A percentile compares a stretch with the other conserved stretches of the same genome.
Evolutionary conservation across 2,113 vertebrate species (phyloP).

Genomic region (Colistium nudipinnis): DNA sequence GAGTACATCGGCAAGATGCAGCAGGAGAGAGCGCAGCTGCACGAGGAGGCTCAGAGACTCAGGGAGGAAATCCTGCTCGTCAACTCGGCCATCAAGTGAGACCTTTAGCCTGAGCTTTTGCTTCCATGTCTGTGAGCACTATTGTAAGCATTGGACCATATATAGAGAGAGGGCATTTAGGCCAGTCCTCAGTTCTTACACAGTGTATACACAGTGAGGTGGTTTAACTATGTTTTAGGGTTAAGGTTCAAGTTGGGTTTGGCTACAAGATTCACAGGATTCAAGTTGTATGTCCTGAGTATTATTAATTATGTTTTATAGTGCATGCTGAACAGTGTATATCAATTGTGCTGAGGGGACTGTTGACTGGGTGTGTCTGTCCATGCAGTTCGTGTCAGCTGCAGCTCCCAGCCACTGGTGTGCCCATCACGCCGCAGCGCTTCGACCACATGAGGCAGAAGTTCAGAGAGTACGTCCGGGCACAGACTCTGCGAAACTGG

Average conservation of each 20-base stretch:
- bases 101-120: not conserved
- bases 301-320: no score
- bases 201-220: no score
- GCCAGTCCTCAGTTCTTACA: no score
- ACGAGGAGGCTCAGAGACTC: slow-evolving; percentile 92
- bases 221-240: no score
- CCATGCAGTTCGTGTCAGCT: slow-evolving; percentile 89
- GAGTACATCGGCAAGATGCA: slow-evolving; percentile 96
- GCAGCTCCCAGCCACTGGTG: slow-evolving; percentile 93
- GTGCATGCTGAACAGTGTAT: not conserved
- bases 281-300: no score
- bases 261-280: no score
- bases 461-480: slow-evolving; percentile 90
- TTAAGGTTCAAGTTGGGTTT: no score
- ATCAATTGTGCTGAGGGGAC: not conserved
- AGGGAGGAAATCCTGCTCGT: slow-evolving; percentile 91
- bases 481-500: slow-evolving; percentile 94
- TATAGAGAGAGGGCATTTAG: no score
- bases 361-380: slow-evolving; percentile 17
- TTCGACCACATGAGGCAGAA: slow-evolving; percentile 95
- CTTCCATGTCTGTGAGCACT: not conserved
- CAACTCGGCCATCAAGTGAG: slow-evolving; percentile 92
- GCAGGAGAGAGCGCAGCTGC: slow-evolving; percentile 90
- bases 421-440: slow-evolving; percentile 94
- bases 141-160: no score